Evolutionary conservation across 2,113 vertebrate species (phyloP).

Genomic region (Hemiscyllium ocellatum): DNA sequence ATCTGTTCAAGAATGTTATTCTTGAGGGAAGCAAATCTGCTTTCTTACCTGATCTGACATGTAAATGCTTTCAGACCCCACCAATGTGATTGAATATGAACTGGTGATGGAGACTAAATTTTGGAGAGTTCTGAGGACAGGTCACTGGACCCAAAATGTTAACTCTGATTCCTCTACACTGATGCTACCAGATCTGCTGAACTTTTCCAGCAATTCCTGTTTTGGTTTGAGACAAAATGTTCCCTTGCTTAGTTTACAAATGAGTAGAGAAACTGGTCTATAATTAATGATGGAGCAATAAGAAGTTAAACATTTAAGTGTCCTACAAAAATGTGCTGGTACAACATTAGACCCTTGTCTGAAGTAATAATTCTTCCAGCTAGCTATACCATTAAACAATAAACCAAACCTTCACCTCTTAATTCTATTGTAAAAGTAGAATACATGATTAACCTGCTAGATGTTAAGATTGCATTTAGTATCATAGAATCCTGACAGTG

Average conservation of each 20-base stretch:
- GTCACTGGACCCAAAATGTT: no score
- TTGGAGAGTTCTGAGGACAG: background rate
- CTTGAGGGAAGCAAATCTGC: background rate
- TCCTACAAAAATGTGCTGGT: background rate
- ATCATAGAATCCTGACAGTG: no score
- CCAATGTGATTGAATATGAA: background rate
- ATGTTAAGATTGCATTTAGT: background rate
- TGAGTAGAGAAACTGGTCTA: background rate
- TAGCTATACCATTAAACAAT: background rate
- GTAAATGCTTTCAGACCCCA: background rate
- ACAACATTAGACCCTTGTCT: background rate
- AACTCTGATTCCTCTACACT: no score
- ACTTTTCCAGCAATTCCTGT: no score
- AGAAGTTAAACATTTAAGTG: background rate
- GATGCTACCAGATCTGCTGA: no score
- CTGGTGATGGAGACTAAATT: background rate
- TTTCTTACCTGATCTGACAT: background rate
- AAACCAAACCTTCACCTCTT: background rate
- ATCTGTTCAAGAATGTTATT: background rate
- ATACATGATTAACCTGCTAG: background rate
- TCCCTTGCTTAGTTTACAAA: background rate
- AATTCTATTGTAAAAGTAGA: background rate
- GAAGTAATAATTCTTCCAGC: background rate
- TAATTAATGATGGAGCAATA: background rate
- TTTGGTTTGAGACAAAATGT: background rate